phyloP scores from a whole-genome alignment of 2,888 invertebrate genomes.

The Craniophora ligustri region DNA sequence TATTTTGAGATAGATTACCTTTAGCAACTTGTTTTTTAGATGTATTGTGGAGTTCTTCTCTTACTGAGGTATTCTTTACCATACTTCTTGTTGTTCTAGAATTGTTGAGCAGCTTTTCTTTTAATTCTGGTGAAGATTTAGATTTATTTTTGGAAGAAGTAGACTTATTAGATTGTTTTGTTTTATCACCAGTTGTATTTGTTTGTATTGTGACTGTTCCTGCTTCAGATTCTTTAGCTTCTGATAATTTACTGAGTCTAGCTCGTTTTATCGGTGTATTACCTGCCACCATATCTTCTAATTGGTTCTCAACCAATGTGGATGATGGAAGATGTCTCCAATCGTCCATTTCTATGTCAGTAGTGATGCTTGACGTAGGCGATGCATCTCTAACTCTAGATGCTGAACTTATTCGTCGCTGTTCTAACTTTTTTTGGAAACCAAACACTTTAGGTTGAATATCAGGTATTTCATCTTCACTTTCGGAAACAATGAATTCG shows the following conservation, averaged over 20 bases:
- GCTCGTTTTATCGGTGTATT: constrained; percentile 66
- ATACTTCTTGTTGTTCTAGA: constrained; percentile 45
- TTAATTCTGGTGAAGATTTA: constrained; percentile 27
- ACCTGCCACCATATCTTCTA: constrained; percentile 60
- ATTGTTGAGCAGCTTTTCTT: constrained; percentile 24
- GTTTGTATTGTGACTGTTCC: constrained; percentile 37
- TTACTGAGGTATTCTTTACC: constrained; percentile 29
- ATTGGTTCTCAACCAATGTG: constrained; percentile 79
- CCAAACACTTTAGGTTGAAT: constrained; percentile 73
- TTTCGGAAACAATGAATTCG: constrained; percentile 77
- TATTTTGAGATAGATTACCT: constrained; percentile 13
- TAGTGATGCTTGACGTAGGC: constrained; percentile 68
- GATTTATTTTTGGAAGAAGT: constrained; percentile 55
- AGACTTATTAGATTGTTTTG: constrained; percentile 58
- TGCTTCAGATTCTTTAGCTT: constrained; percentile 59
- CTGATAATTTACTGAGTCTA: constrained; percentile 65
- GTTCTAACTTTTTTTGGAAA: constrained; percentile 63
- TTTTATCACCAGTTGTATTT: constrained; percentile 44
- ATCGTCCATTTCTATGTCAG: constrained; percentile 79
- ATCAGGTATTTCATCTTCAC: constrained; percentile 78
- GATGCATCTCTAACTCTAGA: constrained; percentile 64
- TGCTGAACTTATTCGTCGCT: constrained; percentile 49
- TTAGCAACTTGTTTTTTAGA: constrained; percentile 8
- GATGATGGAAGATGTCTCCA: constrained; percentile 82
- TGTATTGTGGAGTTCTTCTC: constrained; percentile 22